Base-by-base conservation (phyloP, 2,888 invertebrate species). In the Lasioglossum marginatum region DNA sequence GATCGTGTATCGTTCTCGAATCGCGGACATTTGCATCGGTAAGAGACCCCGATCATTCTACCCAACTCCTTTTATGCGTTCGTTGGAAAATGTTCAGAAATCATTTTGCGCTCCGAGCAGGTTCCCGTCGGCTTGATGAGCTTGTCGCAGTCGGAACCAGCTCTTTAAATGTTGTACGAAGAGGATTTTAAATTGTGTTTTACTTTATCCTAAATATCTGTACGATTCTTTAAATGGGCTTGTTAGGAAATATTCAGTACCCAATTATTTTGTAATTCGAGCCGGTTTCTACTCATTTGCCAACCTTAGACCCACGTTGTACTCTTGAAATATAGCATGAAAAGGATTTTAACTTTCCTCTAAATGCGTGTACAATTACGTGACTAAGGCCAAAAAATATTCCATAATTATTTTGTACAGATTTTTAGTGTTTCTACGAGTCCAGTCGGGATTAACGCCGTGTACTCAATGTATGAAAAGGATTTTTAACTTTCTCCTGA, bases 1-100 rank as follows among this genome's bases (percentile, higher is more conserved):
- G 31, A 63, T 63, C 63, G 31, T 63, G 63, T 63, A 63, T 63
- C 63, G 63, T 63, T 31, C 63, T 31, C 63, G 31, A 63, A 31
- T 31, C 60, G 60, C 60, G 31, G 16, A 63, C 63, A 63, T 63
- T 63, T 63, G 63, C 63, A 63, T 63, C 63, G 31, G 63, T 8
- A 63, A 63, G 31, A 63, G 31, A 63, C 31, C 63, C 63, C 63
- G 63, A 31, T 4, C 19, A 63, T 63, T 63, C 31, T 8, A 8
- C 31, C 31, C 6, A 63, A 63, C 63, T 31, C 63, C 14, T 31
- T 31, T 63, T 63, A 63, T 8, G 19, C 31, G 31, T 3, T 63
- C 63, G 31, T 63, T 31, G 16, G 31, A 63, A 63, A 63, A 63
- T 63, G 16, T 63, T 63, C 31, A 31, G 63, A 63, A 63, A 63